Evolutionary conservation across 2,797 vertebrate genomes (phyloP).

Genomic region (Melopsittacus undulatus): DNA sequence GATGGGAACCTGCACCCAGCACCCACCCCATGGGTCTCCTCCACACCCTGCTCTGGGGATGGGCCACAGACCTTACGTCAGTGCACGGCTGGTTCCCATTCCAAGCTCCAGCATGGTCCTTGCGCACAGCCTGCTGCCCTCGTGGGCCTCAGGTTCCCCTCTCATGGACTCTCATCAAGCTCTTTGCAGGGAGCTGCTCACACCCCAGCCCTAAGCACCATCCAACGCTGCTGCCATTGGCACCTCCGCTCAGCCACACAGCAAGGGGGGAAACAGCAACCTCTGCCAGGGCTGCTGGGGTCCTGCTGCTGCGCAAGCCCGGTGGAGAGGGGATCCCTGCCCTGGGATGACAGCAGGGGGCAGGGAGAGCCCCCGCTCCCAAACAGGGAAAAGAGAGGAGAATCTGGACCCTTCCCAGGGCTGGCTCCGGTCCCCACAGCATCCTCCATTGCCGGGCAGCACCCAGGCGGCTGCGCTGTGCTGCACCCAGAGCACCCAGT

Average conservation of each 20-base stretch:
- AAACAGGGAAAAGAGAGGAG: neutral
- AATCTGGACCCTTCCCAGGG: accelerated
- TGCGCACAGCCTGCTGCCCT: accelerated
- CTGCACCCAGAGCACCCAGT: accelerated
- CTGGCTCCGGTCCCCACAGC: accelerated
- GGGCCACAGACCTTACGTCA: accelerated
- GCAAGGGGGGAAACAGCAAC: neutral
- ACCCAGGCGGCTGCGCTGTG: neutral
- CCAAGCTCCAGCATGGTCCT: neutral
- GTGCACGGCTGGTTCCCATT: neutral
- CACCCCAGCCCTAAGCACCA: accelerated
- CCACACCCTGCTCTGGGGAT: neutral
- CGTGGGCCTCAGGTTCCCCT: neutral
- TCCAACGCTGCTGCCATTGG: accelerated
- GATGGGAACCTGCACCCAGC: neutral
- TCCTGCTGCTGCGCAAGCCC: accelerated
- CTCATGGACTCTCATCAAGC: neutral
- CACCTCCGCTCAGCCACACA: accelerated
- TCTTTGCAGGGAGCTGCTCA: neutral
- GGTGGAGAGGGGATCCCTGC: neutral
- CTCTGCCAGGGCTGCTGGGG: neutral
- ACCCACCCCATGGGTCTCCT: neutral
- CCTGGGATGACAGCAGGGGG: neutral
- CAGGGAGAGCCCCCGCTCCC: neutral
- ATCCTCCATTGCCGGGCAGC: neutral